Evolutionary conservation across 2,888 invertebrate species (phyloP).

Genomic region (Catocala nupta): DNA sequence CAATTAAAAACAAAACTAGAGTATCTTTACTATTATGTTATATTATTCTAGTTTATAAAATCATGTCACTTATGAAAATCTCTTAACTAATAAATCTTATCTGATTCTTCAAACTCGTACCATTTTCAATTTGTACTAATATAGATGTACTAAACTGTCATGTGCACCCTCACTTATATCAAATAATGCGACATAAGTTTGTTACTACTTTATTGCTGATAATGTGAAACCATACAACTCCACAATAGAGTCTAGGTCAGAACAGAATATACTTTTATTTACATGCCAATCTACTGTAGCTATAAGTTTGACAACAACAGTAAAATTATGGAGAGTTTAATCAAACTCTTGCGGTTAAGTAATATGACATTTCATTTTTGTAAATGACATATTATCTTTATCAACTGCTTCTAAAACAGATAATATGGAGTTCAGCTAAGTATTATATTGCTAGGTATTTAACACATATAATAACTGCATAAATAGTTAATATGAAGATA

Average conservation of each 20-base stretch:
- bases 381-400: neutral
- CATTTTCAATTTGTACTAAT: conserved; percentile 68
- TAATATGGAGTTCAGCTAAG: conserved; percentile 5
- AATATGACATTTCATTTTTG: no score
- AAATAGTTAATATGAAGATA: conserved; percentile 5
- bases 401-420: neutral
- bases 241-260: no score
- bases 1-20: conserved; percentile 49
- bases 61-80: conserved; percentile 42
- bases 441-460: conserved; percentile 6
- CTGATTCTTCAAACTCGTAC: conserved; percentile 38
- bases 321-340: no score
- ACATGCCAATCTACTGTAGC: no score
- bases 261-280: no score
- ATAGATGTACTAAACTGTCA: conserved; percentile 62
- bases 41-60: conserved; percentile 48
- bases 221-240: no score
- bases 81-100: conserved; percentile 45
- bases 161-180: neutral
- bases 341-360: no score
- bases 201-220: no score
- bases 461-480: conserved; percentile 10
- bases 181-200: no score
- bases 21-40: conserved; percentile 44
- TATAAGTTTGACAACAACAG: no score